Evolutionary conservation across 2,113 vertebrate genomes (phyloP).

Genomic region (Brachirus orientalis): DNA sequence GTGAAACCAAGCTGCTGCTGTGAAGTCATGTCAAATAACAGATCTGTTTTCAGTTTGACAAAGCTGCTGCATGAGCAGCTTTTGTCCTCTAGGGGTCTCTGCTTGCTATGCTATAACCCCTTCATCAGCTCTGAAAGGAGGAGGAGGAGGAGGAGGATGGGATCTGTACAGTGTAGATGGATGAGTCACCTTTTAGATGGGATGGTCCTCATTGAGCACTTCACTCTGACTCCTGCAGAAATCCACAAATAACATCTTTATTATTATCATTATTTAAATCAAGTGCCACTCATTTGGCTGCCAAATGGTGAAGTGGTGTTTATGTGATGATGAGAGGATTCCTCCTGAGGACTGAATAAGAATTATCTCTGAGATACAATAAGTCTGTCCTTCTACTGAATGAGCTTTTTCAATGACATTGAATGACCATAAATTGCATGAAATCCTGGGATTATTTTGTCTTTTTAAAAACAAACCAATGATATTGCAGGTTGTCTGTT

Average conservation of each 20-base stretch:
- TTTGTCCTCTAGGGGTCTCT: conserved; percentile 65
- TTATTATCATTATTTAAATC: too few species aligned
- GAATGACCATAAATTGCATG: too few species aligned
- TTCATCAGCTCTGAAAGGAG: background rate
- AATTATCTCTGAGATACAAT: background rate
- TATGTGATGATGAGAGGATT: background rate
- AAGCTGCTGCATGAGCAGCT: conserved; percentile 15
- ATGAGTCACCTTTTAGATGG: conserved; percentile 69
- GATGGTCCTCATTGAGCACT: conserved; percentile 16
- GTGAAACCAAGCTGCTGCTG: too few species aligned
- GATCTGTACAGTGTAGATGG: conserved; percentile 20
- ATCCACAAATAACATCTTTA: background rate
- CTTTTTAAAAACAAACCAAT: too few species aligned
- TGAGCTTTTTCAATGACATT: too few species aligned
- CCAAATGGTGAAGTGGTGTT: conserved; percentile 1
- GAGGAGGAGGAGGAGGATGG: background rate
- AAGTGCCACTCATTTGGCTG: conserved; percentile 7
- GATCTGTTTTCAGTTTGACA: too few species aligned
- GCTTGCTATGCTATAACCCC: conserved; percentile 32
- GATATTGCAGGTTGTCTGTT: too few species aligned
- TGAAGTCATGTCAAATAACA: too few species aligned
- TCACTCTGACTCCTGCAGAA: background rate
- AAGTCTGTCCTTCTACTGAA: too few species aligned
- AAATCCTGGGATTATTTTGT: too few species aligned
- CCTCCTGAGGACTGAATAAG: background rate